phyloP scores from a whole-genome alignment of 2,113 vertebrate genomes.

The Cochlearius cochlearius region DNA sequence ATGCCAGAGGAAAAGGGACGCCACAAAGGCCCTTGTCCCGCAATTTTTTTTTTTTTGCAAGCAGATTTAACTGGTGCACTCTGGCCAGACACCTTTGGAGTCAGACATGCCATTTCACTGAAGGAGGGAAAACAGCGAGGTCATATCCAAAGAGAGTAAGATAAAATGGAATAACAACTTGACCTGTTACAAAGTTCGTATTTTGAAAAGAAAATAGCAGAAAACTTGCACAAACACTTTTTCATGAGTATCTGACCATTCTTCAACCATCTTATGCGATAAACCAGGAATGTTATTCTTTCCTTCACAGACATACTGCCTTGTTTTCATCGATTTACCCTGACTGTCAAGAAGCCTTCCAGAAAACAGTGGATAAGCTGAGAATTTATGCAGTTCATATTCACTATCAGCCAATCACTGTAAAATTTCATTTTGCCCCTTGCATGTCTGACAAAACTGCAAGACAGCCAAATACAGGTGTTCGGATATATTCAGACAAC shows the following conservation, averaged over 20 bases:
- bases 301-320: neutral
- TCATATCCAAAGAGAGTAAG: neutral
- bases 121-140: neutral
- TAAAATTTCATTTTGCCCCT: conserved; percentile 56
- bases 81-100: neutral
- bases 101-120: neutral
- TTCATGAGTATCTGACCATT: neutral
- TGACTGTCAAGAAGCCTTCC: neutral
- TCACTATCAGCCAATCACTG: conserved; percentile 63
- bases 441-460: conserved; percentile 52
- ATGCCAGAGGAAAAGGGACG: neutral
- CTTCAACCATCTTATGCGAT: neutral
- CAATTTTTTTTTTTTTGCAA: neutral
- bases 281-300: neutral
- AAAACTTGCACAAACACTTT: neutral
- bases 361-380: conserved; percentile 15
- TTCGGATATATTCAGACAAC: conserved; percentile 60
- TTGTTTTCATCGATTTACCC: neutral
- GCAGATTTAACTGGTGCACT: neutral
- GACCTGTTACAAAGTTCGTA: neutral
- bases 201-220: neutral
- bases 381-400: conserved; percentile 30
- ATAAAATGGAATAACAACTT: neutral
- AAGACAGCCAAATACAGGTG: conserved; percentile 70
- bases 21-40: neutral